These are phyloP conservation scores for Ceratotherium simum DNA, from an alignment of 2,113 vertebrate species.

Conservation along the genomic window DNA sequence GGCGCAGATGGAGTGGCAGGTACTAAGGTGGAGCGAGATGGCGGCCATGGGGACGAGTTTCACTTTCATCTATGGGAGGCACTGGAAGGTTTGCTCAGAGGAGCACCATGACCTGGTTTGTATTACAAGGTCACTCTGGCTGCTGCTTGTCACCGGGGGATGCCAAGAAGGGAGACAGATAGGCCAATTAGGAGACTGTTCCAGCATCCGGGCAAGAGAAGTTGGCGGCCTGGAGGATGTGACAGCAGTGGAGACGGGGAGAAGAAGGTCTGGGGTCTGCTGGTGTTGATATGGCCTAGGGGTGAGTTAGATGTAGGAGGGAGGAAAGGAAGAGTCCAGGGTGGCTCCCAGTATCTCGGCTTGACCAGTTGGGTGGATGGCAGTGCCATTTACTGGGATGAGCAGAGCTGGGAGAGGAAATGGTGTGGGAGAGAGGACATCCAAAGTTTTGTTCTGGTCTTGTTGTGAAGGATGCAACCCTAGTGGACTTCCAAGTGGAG, in stretches of 20 bases:
- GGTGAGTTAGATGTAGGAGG: background rate
- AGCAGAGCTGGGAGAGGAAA: background rate
- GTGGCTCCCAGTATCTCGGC: background rate
- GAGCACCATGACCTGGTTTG: accelerated
- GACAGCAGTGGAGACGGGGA: no score
- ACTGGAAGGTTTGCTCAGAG: accelerated
- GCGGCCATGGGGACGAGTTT: accelerated
- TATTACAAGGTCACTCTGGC: no score
- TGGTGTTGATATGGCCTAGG: accelerated
- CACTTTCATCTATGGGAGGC: background rate
- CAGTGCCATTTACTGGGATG: background rate
- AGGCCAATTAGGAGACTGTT: accelerated
- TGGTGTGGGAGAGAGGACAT: no score
- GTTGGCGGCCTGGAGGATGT: no score
- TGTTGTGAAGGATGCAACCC: background rate
- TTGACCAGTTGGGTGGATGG: background rate
- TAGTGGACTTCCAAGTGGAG: accelerated
- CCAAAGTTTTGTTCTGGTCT: background rate
- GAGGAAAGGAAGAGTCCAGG: background rate
- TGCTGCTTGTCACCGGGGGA: background rate
- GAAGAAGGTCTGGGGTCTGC: no score
- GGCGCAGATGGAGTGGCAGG: background rate
- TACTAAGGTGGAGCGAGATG: accelerated
- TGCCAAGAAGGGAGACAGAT: background rate
- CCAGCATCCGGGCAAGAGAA: no score